Evolutionary conservation across 2,797 vertebrate genomes (phyloP).

Genomic region (Sciaenops ocellatus): DNA sequence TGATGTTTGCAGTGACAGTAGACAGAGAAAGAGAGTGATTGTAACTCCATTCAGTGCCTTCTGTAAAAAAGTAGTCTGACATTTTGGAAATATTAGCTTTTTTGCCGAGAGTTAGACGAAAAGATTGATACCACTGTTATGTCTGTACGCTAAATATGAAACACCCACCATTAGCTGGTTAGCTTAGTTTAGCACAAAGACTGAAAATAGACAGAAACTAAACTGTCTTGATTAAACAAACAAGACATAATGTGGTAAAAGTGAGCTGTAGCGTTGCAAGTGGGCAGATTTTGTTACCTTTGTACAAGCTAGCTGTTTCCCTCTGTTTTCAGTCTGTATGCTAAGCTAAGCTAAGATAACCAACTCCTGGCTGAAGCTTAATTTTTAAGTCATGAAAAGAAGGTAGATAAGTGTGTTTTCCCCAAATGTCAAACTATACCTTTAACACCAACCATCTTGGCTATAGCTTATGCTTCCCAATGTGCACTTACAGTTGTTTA

Average conservation of each 20-base stretch:
- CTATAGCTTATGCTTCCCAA: slow-evolving; percentile 36
- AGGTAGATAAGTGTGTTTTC: not conserved
- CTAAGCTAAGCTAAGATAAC: slow-evolving; percentile 36
- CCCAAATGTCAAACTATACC: slow-evolving; percentile 6
- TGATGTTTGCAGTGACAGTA: slow-evolving; percentile 61
- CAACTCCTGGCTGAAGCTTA: not conserved
- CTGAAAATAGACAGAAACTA: not conserved
- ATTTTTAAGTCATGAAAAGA: not conserved
- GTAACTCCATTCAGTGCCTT: slow-evolving; percentile 58
- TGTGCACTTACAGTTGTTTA: slow-evolving; percentile 58
- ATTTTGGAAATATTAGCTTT: slow-evolving; percentile 13
- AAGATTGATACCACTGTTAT: not conserved
- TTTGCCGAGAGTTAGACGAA: not conserved
- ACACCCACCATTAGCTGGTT: not conserved
- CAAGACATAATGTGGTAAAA: not conserved
- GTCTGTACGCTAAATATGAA: slow-evolving; percentile 11
- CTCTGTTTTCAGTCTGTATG: not conserved
- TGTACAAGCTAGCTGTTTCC: not conserved
- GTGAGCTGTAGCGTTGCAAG: not conserved
- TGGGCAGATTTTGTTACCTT: not conserved
- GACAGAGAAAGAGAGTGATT: slow-evolving; percentile 34
- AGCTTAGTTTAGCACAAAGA: slow-evolving; percentile 16
- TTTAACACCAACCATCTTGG: slow-evolving; percentile 24
- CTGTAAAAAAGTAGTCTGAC: slow-evolving; percentile 30
- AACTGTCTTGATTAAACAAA: not conserved